A percentile compares a stretch with the other conserved stretches of the same genome.
These are phyloP conservation scores for Takifugu ocellatus DNA, from an alignment of 2,797 vertebrate genomes.

Conservation along the genomic window DNA sequence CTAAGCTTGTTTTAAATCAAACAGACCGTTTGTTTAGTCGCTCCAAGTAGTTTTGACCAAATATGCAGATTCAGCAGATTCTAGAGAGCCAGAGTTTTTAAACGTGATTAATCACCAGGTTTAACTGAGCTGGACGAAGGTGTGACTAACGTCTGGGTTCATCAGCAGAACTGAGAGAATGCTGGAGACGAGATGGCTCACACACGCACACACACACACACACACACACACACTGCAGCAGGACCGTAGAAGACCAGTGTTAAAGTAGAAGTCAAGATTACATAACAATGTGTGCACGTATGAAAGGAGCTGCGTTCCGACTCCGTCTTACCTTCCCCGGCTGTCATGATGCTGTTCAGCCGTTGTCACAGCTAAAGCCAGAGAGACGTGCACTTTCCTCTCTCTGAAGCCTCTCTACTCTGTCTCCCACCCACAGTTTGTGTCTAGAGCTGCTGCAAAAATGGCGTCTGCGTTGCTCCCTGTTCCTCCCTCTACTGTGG, in stretches of 20 bases:
- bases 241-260: neutral
- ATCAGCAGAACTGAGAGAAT: neutral
- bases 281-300: constrained; percentile 9
- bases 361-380: constrained; percentile 27
- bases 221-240: constrained; percentile 1
- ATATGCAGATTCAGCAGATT: too few relatives aligned
- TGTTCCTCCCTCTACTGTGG: constrained; percentile 14
- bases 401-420: neutral
- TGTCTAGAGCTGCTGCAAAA: constrained; percentile 33
- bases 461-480: constrained; percentile 46
- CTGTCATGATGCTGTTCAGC: constrained; percentile 76
- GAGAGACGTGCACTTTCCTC: constrained; percentile 11
- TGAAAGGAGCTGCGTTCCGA: neutral
- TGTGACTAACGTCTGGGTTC: neutral
- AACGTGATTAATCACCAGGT: neutral
- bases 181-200: neutral
- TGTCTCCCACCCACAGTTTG: constrained; percentile 27
- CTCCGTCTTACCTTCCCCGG: constrained; percentile 83
- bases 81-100: neutral
- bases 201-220: neutral
- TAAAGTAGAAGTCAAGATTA: constrained; percentile 12
- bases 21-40: too few relatives aligned
- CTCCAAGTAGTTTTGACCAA: too few relatives aligned
- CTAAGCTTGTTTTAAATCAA: too few relatives aligned
- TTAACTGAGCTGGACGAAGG: too few relatives aligned